Percentiles rank a stretch among this genome's conserved stretches.
These are phyloP conservation scores for Bujurquina vittata DNA, from an alignment of 2,113 vertebrate species.

Conservation along the genomic window DNA sequence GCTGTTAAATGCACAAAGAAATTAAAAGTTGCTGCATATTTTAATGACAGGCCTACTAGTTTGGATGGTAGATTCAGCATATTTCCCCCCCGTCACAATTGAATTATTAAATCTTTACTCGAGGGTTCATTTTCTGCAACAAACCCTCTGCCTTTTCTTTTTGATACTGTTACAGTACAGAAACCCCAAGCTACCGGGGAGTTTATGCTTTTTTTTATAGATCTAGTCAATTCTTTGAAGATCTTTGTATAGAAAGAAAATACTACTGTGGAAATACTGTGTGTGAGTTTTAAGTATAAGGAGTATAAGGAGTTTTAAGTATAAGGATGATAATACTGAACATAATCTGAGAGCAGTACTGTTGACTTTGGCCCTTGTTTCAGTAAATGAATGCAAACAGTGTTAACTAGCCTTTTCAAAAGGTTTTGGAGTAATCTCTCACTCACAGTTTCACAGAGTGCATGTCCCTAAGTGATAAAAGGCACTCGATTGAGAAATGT, in stretches of 20 bases:
- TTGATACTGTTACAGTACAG: neutral
- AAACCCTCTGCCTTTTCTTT: constrained; percentile 6
- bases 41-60: neutral
- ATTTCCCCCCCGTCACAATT: neutral
- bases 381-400: neutral
- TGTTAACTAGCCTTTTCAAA: neutral
- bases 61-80: neutral
- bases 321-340: neutral
- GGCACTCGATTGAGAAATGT: neutral
- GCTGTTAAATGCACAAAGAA: neutral
- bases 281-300: neutral
- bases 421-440: neutral
- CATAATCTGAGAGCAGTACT: neutral
- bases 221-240: neutral
- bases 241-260: neutral
- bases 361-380: neutral
- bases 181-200: constrained; percentile 40
- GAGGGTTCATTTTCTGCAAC: constrained; percentile 58
- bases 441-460: neutral
- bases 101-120: neutral
- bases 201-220: neutral
- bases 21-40: neutral
- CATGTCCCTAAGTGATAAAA: neutral
- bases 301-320: neutral
- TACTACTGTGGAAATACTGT: neutral